Evolutionary conservation across 2,888 invertebrate species (phyloP), one percentile per base, ranked within the genome.

Genomic region (Heteropelma amictum): DNA sequence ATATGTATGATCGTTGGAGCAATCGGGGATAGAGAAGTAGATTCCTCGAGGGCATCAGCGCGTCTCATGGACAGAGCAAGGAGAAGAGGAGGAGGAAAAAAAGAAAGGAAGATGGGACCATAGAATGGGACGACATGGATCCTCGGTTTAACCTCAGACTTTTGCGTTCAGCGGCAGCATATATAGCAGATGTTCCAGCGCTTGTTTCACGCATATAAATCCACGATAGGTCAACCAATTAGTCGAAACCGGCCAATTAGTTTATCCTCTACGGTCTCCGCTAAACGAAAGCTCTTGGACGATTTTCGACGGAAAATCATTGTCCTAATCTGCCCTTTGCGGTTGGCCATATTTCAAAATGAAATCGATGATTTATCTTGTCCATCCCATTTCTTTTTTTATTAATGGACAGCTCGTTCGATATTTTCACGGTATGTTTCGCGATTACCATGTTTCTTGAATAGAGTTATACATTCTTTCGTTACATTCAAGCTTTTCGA

Each of bases 1-100:
- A 86, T 86, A 86, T 85, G 84, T 84, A 83, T 84, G 86, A 85
- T 86, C 77, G 68, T 73, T 82, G 79, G 80, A 76, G 79, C 81
- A 78, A 86, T 84, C 80, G 80, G 45, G 42, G 76, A 78, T 70
- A 77, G 79, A 78, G 70, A 70, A 79, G 79, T 76, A 78, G 78
- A 81, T 76, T 81, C 79, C 82, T 79, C 58, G 69, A 53, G 81
- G 82, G 81, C 61, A 71, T 54, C 51, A 64, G 63, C 23, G 56
- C 72, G 51, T 56, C 53, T 28, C 60, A 60, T 28, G 64, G 58
- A 67, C 45, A 61, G 35, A 53, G 56, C 47, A 60, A 17, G 35
- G 58, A 61, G 21, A 53, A 51, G 54, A 60, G 12, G 8, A 61
- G 26, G 54, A 49, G 38, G 38, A 7, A 35, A n/a, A 67, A 47